phyloP scores from a whole-genome alignment of 1,140 invertebrate species.

The Amphibalanus amphitrite region DNA sequence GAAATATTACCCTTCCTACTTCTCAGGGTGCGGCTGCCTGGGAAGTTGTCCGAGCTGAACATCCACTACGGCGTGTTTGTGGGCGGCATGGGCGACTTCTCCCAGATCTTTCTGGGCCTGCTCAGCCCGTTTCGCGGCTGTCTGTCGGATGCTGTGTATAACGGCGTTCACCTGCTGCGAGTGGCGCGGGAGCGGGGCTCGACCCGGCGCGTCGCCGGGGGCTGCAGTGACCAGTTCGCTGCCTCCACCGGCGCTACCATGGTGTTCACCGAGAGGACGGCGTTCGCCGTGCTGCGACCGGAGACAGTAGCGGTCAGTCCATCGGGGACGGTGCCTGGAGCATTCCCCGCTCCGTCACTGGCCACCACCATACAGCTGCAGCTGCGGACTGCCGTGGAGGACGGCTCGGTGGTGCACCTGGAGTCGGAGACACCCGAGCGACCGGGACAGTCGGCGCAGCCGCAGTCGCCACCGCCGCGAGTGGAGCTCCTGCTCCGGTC shows the following conservation, averaged over 20 bases:
- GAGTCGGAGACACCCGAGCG: too few relatives aligned
- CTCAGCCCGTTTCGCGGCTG: constrained; percentile 79
- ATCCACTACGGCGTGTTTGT: constrained; percentile 84
- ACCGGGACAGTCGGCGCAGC: too few relatives aligned
- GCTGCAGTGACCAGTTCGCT: constrained; percentile 80
- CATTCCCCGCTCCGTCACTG: constrained; percentile 20
- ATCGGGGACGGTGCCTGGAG: too few relatives aligned
- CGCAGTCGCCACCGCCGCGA: too few relatives aligned
- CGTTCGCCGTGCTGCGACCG: constrained; percentile 30
- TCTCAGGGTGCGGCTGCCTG: too few relatives aligned
- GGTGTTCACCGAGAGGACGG: constrained; percentile 46
- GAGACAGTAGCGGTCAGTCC: too few relatives aligned
- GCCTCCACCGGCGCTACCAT: constrained; percentile 55
- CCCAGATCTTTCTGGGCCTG: constrained; percentile 70
- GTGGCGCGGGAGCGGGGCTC: constrained; percentile 41
- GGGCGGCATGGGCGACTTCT: constrained; percentile 72
- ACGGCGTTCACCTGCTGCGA: constrained; percentile 45
- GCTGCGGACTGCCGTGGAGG: background rate
- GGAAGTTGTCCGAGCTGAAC: constrained; percentile 66
- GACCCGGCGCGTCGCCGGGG: constrained; percentile 57
- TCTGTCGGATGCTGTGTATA: constrained; percentile 37
- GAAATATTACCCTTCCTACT: too few relatives aligned
- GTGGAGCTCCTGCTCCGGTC: too few relatives aligned
- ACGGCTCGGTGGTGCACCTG: too few relatives aligned
- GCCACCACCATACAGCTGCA: constrained; percentile 11